Base-by-base conservation (phyloP, 2,113 vertebrate genomes). In the Tichodroma muraria region DNA sequence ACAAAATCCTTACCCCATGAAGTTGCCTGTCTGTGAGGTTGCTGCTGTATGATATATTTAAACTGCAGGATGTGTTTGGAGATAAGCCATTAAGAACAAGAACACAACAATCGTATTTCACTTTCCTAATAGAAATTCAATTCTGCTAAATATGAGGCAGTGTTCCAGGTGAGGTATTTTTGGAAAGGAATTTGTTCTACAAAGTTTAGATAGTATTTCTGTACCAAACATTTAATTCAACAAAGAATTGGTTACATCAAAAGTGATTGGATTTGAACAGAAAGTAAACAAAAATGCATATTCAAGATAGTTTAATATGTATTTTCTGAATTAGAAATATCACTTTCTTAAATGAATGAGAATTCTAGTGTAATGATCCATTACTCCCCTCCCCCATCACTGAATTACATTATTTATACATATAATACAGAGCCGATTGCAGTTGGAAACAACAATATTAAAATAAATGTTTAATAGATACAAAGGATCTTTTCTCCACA, bases 381-480 rank as follows among this genome's bases (percentile, higher is more conserved):
- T 97, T 97, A 97, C 96, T 94, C 90, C 94, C 96, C 88, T 97
- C 97, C 94, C 97, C 97, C 97, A 95, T 60, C 94, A 96, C 96
- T 96, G 89, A 97, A 95, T 97, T 96, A 97, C 97, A 98, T 94
- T 96, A 94, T 98, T 97, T 98, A 97, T 98, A 98, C 97, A 97
- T 98, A 98, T 98, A 95, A 98, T 98, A 99, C 98, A 99, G 97
- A 98, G 98, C 95, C 85, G 94, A 98, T 93, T 97, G 98, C 96
- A 97, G 98, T 97, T 98, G 98, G 97, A 98, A 98, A 98, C 97
- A 98, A 98, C 97, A 98, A 98, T 98, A 98, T 98, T 98, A 98
- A 99, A 99, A 99, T 98, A 98, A 98, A 98, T 97, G 98, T 98
- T 98, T 98, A 98, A 99, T 98, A 98, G 98, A 98, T 98, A 98